These are phyloP conservation scores for Leptarthrus brevirostris DNA, from an alignment of 2,888 invertebrate genomes.

Conservation along the genomic window DNA sequence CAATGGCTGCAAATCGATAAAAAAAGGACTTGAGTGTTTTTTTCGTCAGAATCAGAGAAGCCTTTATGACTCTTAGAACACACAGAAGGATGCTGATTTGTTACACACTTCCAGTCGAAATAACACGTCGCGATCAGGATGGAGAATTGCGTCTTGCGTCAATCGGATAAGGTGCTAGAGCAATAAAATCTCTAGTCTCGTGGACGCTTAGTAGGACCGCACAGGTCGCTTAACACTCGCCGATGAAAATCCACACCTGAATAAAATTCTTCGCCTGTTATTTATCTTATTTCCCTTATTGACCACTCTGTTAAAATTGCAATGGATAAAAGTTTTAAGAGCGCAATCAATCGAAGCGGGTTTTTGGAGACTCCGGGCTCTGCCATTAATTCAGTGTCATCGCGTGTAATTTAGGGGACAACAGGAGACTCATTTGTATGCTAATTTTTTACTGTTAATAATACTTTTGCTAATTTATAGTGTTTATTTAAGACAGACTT, in stretches of 20 bases:
- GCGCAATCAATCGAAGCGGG: constrained; percentile 42
- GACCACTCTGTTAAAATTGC: constrained; percentile 32
- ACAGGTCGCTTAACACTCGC: constrained; percentile 12
- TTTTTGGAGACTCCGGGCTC: neutral
- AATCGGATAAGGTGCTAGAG: constrained; percentile 7
- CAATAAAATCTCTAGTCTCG: constrained; percentile 25
- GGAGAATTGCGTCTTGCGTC: constrained; percentile 6
- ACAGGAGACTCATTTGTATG: constrained; percentile 49
- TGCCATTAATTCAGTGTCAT: constrained; percentile 47
- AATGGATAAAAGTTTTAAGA: constrained; percentile 41
- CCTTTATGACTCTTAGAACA: constrained; percentile 45
- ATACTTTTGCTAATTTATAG: constrained; percentile 47
- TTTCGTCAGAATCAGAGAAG: constrained; percentile 15
- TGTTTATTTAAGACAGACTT: constrained; percentile 45
- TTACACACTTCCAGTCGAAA: constrained; percentile 24
- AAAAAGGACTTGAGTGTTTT: constrained; percentile 31
- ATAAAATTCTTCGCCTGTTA: neutral
- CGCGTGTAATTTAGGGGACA: constrained; percentile 48
- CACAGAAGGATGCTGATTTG: constrained; percentile 47
- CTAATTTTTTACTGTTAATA: constrained; percentile 47
- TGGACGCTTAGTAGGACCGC: constrained; percentile 30
- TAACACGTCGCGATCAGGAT: constrained; percentile 5
- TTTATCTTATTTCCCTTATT: constrained; percentile 15
- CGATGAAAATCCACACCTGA: neutral
- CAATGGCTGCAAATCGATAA: constrained; percentile 45